These are phyloP conservation scores for Eurystomus gularis DNA, from an alignment of 2,113 vertebrate genomes.

Conservation along the genomic window DNA sequence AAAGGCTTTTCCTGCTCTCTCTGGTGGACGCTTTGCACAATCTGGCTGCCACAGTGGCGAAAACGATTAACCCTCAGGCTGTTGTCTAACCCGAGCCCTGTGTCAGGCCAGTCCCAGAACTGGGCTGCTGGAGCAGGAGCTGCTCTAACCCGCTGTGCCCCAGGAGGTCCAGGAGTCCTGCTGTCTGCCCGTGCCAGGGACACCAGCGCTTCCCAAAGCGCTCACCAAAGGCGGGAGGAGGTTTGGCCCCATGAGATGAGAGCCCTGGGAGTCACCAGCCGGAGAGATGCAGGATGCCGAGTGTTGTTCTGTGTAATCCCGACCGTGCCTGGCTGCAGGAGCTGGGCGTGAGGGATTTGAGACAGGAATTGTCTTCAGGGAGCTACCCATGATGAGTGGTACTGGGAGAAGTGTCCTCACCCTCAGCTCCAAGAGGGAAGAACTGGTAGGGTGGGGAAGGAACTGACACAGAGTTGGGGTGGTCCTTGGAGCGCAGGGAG, in stretches of 20 bases:
- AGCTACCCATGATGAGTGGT: not conserved
- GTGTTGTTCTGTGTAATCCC: accelerated
- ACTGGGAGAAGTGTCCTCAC: not conserved
- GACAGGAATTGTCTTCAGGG: not conserved
- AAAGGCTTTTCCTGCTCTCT: not conserved
- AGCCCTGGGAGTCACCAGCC: accelerated
- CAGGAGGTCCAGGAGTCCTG: not conserved
- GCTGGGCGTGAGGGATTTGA: not conserved
- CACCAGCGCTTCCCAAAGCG: accelerated
- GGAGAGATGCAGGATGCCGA: not conserved
- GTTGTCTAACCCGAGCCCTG: not conserved
- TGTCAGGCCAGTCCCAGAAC: not conserved
- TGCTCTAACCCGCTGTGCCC: not conserved
- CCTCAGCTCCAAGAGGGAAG: not conserved
- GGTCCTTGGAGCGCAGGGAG: not conserved
- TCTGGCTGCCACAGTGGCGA: not conserved
- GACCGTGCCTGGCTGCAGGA: not conserved
- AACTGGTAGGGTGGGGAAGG: not conserved
- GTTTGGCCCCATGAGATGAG: not conserved
- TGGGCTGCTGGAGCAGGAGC: not conserved
- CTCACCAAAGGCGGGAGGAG: not conserved
- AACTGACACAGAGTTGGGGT: not conserved
- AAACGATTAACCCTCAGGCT: not conserved
- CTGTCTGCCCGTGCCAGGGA: not conserved
- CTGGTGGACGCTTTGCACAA: not conserved